Evolutionary conservation across 2,113 vertebrate genomes (phyloP).

Genomic region (Hippocampus comes): DNA sequence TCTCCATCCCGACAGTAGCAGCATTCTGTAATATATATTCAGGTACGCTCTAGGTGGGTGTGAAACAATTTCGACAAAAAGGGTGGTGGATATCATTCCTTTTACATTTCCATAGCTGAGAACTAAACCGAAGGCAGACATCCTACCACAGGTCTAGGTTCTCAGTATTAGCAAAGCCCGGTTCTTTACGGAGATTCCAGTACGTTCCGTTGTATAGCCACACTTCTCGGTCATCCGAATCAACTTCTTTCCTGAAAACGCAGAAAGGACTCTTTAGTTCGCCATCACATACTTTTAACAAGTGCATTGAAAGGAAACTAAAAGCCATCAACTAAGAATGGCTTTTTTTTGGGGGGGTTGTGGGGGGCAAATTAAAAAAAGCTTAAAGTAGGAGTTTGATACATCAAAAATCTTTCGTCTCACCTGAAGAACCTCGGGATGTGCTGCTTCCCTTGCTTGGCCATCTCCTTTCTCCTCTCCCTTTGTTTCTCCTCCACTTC

Average conservation of each 20-base stretch:
- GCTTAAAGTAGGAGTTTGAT: neutral
- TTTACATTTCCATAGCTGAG: neutral
- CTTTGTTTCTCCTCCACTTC: conserved; percentile 88
- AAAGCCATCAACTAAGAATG: neutral
- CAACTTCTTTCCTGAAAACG: conserved; percentile 68
- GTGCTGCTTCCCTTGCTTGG: conserved; percentile 82
- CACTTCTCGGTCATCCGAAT: conserved; percentile 78
- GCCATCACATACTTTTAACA: no score
- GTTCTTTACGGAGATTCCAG: conserved; percentile 82
- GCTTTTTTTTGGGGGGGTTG: no score
- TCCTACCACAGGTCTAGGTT: conserved; percentile 84
- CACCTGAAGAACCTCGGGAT: conserved; percentile 83
- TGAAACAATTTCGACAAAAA: neutral
- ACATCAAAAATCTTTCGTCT: neutral
- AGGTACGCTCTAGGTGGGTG: neutral
- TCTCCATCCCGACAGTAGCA: conserved; percentile 6
- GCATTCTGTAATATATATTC: neutral
- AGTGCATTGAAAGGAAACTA: neutral
- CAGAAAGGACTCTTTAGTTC: neutral
- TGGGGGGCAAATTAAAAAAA: no score
- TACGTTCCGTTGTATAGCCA: conserved; percentile 86
- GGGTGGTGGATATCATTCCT: neutral
- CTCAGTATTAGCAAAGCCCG: conserved; percentile 78
- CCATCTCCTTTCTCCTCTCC: conserved; percentile 82
- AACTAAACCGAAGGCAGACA: neutral